These are phyloP conservation scores for Eptatretus atami DNA, from an alignment of 2,797 vertebrate species.

Conservation along the genomic window DNA sequence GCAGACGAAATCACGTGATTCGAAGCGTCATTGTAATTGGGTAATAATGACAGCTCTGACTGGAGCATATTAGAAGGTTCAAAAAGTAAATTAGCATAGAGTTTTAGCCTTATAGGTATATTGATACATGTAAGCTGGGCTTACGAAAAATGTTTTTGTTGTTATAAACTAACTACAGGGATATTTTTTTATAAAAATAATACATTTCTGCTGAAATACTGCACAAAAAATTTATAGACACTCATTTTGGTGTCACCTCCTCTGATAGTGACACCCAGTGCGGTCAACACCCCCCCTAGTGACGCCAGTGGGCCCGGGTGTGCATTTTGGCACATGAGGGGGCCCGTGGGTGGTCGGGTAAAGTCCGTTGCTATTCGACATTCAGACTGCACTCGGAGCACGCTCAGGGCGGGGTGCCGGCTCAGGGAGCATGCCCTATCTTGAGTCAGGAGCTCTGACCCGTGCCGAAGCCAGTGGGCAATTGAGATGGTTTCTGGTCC, in stretches of 20 bases:
- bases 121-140: neutral
- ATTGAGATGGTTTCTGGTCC: too few species aligned
- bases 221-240: neutral
- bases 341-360: too few species aligned
- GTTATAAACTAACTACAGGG: neutral
- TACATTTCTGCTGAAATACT: neutral
- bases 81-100: too few species aligned
- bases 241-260: neutral
- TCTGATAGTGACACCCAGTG: neutral
- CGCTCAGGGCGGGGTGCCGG: too few species aligned
- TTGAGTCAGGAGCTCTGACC: too few species aligned
- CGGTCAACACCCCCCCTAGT: neutral
- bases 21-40: neutral
- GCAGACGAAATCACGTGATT: neutral
- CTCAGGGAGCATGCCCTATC: too few species aligned
- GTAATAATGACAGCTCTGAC: constrained; percentile 2
- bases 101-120: too few species aligned
- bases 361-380: too few species aligned
- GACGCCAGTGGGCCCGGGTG: neutral
- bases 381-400: too few species aligned
- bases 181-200: neutral
- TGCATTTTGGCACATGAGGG: neutral
- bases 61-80: neutral
- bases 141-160: constrained; percentile 4
- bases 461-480: too few species aligned